Base-by-base conservation (phyloP, 2,888 invertebrate genomes). In the Brachypalpus laphriformis region DNA sequence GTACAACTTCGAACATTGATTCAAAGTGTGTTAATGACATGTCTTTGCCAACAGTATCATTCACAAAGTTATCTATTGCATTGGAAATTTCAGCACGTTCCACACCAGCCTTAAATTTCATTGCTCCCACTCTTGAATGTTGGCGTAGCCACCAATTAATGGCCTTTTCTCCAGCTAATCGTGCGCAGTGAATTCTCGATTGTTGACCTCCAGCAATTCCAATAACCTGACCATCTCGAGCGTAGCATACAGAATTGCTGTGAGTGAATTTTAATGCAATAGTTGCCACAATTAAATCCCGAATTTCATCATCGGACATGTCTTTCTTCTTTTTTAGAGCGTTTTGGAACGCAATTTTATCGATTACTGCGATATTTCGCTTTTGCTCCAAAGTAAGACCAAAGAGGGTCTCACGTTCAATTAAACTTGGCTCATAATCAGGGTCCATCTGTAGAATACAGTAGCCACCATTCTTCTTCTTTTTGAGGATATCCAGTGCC, bases 161-260 rank as follows among this genome's bases (percentile, higher is more conserved):
- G 22, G 98, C 98, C 92, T 99, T 99, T 90, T 98, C 97, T 54
- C 98, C 99, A 76, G 99, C 99, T 88, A 99, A 94, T 88, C 99
- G 94, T 0, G 99, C 99, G 93, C 99, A 99, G 92, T 99, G 99
- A 90, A 99, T 99, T 87, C 99, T 95, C 0, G 98, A 98, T 92
- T 99, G 99, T 90, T 99, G 99, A 0, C 99, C 99, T n/a, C 99
- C 99, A 28, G 99, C 99, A 89, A 98, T 98, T 16, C 99, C 99
- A 89, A 99, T 95, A 11, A 97, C 96, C 93, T 96, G 93, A 0
- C 91, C 91, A 91, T 98, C 96, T 88, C 95, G 95, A 0, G 99
- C 98, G 89, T 96, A 99, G 91, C 99, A 99, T 0, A 99, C 99
- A 0, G 98, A 99, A 92, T 99, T 99, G 89, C 99, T 99, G 92